Evolutionary conservation across 2,797 vertebrate genomes (phyloP), one percentile per base, ranked within the genome.

Genomic region (Microchirus variegatus): DNA sequence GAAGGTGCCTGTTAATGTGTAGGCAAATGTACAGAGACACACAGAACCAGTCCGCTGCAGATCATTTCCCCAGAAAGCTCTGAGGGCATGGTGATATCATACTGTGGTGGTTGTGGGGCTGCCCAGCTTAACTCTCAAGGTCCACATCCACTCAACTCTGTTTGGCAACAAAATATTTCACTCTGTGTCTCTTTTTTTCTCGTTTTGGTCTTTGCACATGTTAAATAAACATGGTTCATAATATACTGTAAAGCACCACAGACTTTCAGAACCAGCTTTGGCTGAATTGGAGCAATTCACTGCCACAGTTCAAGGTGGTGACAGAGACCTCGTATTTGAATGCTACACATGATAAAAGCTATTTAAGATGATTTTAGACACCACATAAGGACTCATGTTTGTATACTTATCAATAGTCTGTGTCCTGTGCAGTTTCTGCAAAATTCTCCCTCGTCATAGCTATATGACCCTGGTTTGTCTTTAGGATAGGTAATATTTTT

Each of bases 21-120:
- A 84, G 78, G 85, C 81, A 90, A 87, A 87, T 88, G 84, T 84
- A 78, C 79, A 64, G 76, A 86, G 89, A 90, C 84, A 82, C 81
- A 77, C 79, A 75, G 72, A 73, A 73, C 77, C 77, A 77, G 71
- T 60, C 63, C 57, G 74, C 47, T 81, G 67, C 72, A 80, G 81
- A 83, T 84, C 69, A 80, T 81, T 86, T 85, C 75, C 70, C 67
- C 71, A 61, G 69, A 83, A 82, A 69, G 67, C 70, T 69, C 73
- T 59, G 67, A 79, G 75, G 74, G 78, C 80, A 75, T 82, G 75
- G 84, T 89, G 85, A 89, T 87, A 86, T 89, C 85, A 89, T 89
- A 55, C 68, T 59, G 71, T 63, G 67, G 60, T 61, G 68, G 41
- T 42, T 13, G 66, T 69, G 78, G 59, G 74, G 64, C 79, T 83